Percentiles rank a stretch among this genome's conserved stretches.
Conservation (phyloP, 2,888 invertebrate species). For the Ophion obscuratus region DNA sequence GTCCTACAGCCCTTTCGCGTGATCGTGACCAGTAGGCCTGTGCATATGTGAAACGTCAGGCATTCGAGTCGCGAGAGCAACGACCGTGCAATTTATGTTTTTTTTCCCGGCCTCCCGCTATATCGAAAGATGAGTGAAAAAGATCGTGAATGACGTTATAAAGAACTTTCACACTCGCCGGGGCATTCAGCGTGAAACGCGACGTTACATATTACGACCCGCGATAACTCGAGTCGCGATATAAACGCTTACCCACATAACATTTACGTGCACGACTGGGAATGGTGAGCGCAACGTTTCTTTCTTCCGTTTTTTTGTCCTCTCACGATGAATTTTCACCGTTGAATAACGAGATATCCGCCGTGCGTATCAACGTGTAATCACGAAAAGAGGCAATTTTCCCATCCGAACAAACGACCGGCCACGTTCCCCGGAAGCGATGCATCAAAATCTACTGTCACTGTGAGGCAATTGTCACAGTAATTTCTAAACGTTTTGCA, state of each 20-base stretch:
- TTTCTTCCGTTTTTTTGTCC: not conserved
- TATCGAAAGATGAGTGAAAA: conserved; percentile 1
- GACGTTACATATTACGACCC: not conserved
- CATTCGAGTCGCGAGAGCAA: not conserved
- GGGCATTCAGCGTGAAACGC: not conserved
- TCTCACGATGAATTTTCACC: not conserved
- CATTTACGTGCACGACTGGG: not conserved
- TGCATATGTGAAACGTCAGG: not conserved
- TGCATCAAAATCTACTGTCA: too few species aligned
- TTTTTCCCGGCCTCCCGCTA: not conserved
- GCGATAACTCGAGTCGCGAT: not conserved
- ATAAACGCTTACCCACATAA: not conserved
- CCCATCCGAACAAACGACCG: too few species aligned
- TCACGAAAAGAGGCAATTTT: not conserved
- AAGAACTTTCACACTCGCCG: not conserved
- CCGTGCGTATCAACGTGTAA: too few species aligned
- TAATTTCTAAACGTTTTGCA: too few species aligned
- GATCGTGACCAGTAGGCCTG: too few species aligned
- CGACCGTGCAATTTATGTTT: too few species aligned
- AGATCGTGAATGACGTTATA: not conserved
- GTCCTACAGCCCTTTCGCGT: too few species aligned
- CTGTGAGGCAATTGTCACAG: too few species aligned
- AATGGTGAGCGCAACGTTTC: not conserved
- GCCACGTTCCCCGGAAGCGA: too few species aligned
- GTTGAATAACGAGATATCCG: not conserved